Conservation (phyloP, 2,797 vertebrate species). For the Podargus strigoides region DNA sequence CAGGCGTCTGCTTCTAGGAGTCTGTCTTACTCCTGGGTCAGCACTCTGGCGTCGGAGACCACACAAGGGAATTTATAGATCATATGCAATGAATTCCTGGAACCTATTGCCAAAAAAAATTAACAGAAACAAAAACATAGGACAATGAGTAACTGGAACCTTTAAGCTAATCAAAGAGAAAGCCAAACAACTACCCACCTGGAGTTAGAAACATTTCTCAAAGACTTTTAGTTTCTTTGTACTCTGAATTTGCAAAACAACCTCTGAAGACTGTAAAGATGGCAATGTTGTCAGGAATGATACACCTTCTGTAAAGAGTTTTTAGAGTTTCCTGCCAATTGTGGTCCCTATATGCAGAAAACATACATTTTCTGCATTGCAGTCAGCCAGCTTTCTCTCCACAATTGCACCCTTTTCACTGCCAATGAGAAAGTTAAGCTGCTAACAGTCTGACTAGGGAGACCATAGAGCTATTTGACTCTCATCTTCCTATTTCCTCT, state of each 20-base stretch:
- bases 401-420: not conserved
- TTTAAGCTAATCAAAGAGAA: not conserved
- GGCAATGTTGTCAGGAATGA: not conserved
- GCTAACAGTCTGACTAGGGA: not conserved
- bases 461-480: slow-evolving; percentile 7
- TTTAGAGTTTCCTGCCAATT: not conserved
- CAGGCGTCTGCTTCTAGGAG: not conserved
- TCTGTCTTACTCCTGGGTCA: not conserved
- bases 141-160: not conserved
- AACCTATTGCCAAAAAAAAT: not conserved
- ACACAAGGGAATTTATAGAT: not conserved
- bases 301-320: not conserved
- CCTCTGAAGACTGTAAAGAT: not conserved
- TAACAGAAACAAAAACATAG: not conserved
- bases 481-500: slow-evolving; percentile 5
- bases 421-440: slow-evolving; percentile 3
- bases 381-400: not conserved
- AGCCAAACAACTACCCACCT: not conserved
- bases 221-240: not conserved
- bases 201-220: not conserved
- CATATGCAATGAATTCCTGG: not conserved
- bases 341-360: not conserved
- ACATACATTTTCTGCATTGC: not conserved
- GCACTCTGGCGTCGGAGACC: not conserved
- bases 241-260: not conserved